Conservation (phyloP, 30 jellyfish, hydroid and myxozoan species). For the Pelagia noctiluca region DNA sequence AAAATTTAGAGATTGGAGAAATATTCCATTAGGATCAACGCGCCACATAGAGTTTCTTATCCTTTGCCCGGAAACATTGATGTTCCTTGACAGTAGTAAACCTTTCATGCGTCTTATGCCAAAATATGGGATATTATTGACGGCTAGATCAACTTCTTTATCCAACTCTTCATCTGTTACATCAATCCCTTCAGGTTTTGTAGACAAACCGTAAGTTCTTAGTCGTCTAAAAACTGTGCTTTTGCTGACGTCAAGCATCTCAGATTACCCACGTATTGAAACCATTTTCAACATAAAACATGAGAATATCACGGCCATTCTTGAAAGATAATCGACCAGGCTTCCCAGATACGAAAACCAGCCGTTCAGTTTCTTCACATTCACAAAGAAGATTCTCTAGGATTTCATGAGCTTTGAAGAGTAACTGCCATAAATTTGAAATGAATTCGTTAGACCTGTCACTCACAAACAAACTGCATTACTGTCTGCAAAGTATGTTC, state of each 20-base stretch:
- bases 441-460: conserved; percentile 23
- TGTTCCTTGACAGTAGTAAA: background rate
- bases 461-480: conserved; percentile 19
- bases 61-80: conserved; percentile 3
- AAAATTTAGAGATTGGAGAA: background rate
- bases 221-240: background rate
- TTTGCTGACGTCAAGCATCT: conserved; percentile 2
- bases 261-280: no score
- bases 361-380: background rate
- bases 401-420: background rate
- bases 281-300: no score
- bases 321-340: background rate
- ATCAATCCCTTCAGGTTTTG: no score
- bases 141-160: no score
- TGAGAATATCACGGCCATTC: no score
- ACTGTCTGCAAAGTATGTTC: conserved; percentile 35
- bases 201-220: no score
- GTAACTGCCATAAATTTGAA: conserved; percentile 19
- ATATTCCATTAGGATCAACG: background rate
- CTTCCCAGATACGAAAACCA: background rate
- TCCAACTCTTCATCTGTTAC: no score
- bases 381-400: conserved; percentile 9
- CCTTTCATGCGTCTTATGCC: conserved; percentile 8
- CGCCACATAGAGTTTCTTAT: background rate
- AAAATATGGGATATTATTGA: background rate